phyloP scores from a whole-genome alignment of 2,113 vertebrate genomes.

The Thryonomys swinderianus region DNA sequence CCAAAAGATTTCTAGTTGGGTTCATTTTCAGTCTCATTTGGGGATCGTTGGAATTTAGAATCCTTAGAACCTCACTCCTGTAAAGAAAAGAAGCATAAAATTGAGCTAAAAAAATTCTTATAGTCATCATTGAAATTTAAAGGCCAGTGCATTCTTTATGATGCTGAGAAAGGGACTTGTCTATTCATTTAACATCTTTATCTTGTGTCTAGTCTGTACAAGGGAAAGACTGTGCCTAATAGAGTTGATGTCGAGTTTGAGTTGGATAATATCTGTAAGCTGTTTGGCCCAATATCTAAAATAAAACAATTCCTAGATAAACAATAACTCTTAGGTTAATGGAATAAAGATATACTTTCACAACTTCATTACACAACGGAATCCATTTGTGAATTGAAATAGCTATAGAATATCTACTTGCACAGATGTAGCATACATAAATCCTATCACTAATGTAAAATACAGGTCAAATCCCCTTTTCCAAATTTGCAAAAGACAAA shows the following conservation, averaged over 20 bases:
- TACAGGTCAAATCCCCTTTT: constrained; percentile 1
- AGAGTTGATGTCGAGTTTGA: neutral
- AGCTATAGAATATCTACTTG: neutral
- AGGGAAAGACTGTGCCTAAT: neutral
- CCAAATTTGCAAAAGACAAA: neutral
- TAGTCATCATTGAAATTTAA: neutral
- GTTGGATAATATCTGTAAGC: neutral
- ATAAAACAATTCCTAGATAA: neutral
- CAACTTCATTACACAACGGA: neutral
- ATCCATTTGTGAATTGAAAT: constrained; percentile 33
- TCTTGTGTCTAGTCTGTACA: neutral
- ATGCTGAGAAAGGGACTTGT: neutral
- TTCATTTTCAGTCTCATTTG: neutral
- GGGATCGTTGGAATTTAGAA: neutral
- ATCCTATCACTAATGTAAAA: neutral
- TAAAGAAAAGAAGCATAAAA: neutral
- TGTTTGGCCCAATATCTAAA: neutral
- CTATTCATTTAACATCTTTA: neutral
- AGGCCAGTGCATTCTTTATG: neutral
- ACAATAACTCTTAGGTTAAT: neutral
- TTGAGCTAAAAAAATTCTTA: neutral
- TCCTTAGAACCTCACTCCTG: neutral
- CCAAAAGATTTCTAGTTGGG: neutral
- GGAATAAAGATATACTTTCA: neutral
- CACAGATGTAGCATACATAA: neutral